phyloP scores from a whole-genome alignment of 23 tunicate species.

The Diplosoma virens region DNA sequence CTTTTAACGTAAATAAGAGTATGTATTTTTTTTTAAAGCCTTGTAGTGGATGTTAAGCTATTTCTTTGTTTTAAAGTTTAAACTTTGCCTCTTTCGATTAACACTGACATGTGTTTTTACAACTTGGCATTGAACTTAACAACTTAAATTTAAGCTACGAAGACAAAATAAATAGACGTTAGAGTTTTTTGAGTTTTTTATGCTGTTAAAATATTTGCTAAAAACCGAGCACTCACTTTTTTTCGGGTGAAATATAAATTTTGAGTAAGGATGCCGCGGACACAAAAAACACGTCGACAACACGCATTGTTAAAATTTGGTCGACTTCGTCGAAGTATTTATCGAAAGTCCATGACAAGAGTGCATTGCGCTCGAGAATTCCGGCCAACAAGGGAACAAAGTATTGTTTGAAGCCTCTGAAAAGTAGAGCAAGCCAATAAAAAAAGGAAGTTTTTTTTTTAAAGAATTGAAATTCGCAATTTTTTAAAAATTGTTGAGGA shows the following conservation, averaged over 20 bases:
- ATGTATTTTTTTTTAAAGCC: too few species aligned
- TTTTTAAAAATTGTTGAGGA: not conserved
- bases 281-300: constrained; percentile 56
- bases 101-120: too few species aligned
- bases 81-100: too few species aligned
- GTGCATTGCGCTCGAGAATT: constrained; percentile 62
- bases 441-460: not conserved
- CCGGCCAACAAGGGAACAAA: constrained; percentile 59
- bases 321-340: constrained; percentile 71
- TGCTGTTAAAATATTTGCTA: too few species aligned
- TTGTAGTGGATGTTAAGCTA: too few species aligned
- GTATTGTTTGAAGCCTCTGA: constrained; percentile 61
- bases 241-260: constrained; percentile 54
- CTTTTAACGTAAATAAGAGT: too few species aligned
- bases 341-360: constrained; percentile 74
- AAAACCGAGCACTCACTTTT: too few species aligned
- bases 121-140: too few species aligned
- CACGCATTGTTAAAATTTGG: constrained; percentile 37
- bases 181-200: too few species aligned
- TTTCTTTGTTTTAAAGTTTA: too few species aligned
- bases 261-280: constrained; percentile 54
- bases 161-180: too few species aligned
- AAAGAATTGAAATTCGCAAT: not conserved
- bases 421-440: not conserved
- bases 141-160: too few species aligned